These are phyloP conservation scores for Drosophila siamana DNA, from an alignment of 2,888 invertebrate genomes.

Conservation along the genomic window DNA sequence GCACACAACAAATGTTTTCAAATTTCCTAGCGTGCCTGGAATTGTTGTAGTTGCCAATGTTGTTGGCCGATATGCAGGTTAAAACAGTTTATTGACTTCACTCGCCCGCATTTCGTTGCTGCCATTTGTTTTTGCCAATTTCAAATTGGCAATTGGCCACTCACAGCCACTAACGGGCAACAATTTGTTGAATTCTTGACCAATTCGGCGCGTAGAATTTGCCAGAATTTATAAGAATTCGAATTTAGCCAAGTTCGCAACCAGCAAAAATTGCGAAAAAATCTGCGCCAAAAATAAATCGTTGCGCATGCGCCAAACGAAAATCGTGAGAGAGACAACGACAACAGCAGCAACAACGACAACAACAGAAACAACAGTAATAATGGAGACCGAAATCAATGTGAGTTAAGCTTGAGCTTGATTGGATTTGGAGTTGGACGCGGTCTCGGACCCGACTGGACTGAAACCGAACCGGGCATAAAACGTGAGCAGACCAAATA, in stretches of 20 bases:
- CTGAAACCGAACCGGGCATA: conserved; percentile 17
- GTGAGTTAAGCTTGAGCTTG: conserved; percentile 37
- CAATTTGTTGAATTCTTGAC: conserved; percentile 35
- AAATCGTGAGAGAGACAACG: conserved; percentile 3
- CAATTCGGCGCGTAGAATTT: conserved; percentile 55
- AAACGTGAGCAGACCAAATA: conserved; percentile 61
- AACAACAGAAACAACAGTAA: conserved; percentile 1
- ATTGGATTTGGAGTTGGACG: conserved; percentile 40
- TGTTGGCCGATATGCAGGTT: conserved; percentile 68
- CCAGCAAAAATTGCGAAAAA: conserved; percentile 45
- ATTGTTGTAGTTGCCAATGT: conserved; percentile 35
- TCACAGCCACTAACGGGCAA: background rate
- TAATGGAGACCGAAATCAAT: conserved; percentile 8
- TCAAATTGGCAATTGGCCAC: conserved; percentile 22
- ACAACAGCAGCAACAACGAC: background rate
- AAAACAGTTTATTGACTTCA: conserved; percentile 78
- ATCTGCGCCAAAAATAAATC: conserved; percentile 21
- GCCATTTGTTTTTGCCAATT: conserved; percentile 34
- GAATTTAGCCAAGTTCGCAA: conserved; percentile 60
- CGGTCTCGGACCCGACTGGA: conserved; percentile 19
- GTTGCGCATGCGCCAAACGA: conserved; percentile 62
- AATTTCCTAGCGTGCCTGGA: conserved; percentile 57
- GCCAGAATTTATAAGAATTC: conserved; percentile 55
- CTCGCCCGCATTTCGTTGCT: conserved; percentile 41
- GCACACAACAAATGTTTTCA: conserved; percentile 38